Evolutionary conservation across 1,140 invertebrate species (phyloP), one percentile per base, ranked within the genome.

Genomic region (Asbolus verrucosus): DNA sequence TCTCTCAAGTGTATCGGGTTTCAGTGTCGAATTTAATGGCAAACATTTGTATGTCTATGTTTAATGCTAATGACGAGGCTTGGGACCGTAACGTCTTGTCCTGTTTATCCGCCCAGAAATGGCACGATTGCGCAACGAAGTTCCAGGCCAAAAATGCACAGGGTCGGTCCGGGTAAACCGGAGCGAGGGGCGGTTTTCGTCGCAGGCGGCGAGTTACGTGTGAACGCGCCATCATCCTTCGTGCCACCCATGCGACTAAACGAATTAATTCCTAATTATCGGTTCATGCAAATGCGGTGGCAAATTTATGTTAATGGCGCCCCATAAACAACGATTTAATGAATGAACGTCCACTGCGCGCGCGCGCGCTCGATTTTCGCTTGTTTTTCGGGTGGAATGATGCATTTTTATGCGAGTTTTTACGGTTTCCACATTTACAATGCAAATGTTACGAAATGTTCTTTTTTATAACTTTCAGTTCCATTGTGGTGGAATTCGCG

Each of bases 301-400:
- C 46, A 27, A 54, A 54, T 54, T 54, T 54, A 54, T 54, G 46
- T n/a, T 27, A 54, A 54, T 54, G 9, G 46, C 18, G 46, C 1
- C 46, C 27, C 46, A 54, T 54, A 54, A 54, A 54, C 46, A 54
- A 54, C 27, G 46, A 54, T 54, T 54, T 54, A 54, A 54, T 54
- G 46, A 54, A 54, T 54, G 46, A 21, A 54, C 33, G 21, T 19
- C 24, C 3, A 27, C 8, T 3, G 24, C 6, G 46, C 46, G 21
- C 21, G 21, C 21, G 19, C 21, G 21, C 19, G 27, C 27, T 5
- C 27, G n/a, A 27, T 27, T 27, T 27, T 27, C 24, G 24, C 8
- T 27, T 3, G 8, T 2, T 19, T 54, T 54, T 54, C 46, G 11
- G 21, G 8, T 30, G 13, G 9, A 54, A 54, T 5, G 43, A 19